These are phyloP conservation scores for Acromyrmex echinatior DNA, from an alignment of 1,140 invertebrate species.

Conservation along the genomic window DNA sequence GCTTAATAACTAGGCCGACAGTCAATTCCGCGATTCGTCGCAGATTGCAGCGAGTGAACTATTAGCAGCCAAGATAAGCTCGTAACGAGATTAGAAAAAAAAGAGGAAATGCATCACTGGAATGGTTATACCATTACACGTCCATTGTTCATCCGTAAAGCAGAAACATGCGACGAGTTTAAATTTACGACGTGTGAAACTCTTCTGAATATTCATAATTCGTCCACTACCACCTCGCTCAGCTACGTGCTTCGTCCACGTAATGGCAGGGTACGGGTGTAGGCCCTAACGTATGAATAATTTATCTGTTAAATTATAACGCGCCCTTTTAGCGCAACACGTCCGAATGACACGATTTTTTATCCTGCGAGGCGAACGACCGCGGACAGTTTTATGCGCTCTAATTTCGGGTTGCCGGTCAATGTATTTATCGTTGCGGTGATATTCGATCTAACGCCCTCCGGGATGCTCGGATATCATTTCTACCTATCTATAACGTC, in stretches of 20 bases:
- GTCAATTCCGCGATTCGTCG: neutral
- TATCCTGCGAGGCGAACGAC: conserved; percentile 63
- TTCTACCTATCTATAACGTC: neutral
- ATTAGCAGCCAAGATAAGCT: neutral
- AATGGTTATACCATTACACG: neutral
- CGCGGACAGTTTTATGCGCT: conserved; percentile 77
- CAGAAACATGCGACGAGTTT: conserved; percentile 54
- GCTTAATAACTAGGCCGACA: neutral
- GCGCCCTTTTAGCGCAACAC: conserved; percentile 50
- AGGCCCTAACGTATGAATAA: conserved; percentile 79
- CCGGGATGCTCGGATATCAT: neutral
- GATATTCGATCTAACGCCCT: conserved; percentile 8
- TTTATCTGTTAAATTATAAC: conserved; percentile 80
- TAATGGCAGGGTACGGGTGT: conserved; percentile 77
- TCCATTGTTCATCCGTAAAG: conserved; percentile 23
- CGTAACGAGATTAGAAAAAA: neutral
- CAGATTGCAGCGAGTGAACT: neutral
- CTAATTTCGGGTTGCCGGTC: conserved; percentile 72
- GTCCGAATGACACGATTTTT: conserved; percentile 77
- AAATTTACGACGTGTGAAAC: conserved; percentile 78
- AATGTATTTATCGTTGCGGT: conserved; percentile 52
- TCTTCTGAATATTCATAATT: conserved; percentile 83
- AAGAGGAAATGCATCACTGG: neutral
- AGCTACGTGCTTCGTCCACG: conserved; percentile 60
- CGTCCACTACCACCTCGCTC: conserved; percentile 67